Percentiles rank a stretch among this genome's conserved stretches.
Conservation (phyloP, 1,140 invertebrate species). For the Euglossa dilemma region DNA sequence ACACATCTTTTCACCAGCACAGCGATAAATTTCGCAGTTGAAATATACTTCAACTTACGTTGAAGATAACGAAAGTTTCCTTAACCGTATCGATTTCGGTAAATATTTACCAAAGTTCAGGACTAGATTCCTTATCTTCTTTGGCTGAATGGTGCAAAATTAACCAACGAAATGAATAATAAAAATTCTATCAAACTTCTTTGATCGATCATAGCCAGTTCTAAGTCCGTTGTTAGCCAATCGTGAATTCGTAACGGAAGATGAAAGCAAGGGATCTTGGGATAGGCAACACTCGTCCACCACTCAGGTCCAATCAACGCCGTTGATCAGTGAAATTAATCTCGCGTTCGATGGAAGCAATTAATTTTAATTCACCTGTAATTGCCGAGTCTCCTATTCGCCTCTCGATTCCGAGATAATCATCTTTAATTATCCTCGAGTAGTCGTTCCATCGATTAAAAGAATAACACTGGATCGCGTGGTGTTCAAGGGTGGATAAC, state of each 20-base stretch:
- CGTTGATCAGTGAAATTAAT: not conserved
- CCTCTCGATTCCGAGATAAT: no score
- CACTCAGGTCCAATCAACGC: not conserved
- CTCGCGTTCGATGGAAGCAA: not conserved
- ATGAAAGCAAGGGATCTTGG: not conserved
- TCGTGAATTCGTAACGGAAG: not conserved
- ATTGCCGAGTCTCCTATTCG: no score
- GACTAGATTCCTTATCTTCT: not conserved
- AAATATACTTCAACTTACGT: no score
- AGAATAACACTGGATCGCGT: no score
- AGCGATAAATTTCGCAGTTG: no score
- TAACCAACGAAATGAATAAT: not conserved
- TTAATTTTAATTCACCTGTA: not conserved
- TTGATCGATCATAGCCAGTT: not conserved
- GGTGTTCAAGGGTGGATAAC: no score
- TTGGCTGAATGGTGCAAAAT: not conserved
- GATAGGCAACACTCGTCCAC: not conserved
- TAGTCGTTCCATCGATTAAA: no score
- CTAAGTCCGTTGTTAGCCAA: not conserved
- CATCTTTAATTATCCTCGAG: no score
- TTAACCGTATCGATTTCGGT: no score
- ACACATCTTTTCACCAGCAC: no score
- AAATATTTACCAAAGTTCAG: no score
- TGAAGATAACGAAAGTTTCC: no score
- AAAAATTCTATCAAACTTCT: not conserved